Evolutionary conservation across 2,797 vertebrate species (phyloP), one percentile per base, ranked within the genome.

Genomic region (Luscinia luscinia): DNA sequence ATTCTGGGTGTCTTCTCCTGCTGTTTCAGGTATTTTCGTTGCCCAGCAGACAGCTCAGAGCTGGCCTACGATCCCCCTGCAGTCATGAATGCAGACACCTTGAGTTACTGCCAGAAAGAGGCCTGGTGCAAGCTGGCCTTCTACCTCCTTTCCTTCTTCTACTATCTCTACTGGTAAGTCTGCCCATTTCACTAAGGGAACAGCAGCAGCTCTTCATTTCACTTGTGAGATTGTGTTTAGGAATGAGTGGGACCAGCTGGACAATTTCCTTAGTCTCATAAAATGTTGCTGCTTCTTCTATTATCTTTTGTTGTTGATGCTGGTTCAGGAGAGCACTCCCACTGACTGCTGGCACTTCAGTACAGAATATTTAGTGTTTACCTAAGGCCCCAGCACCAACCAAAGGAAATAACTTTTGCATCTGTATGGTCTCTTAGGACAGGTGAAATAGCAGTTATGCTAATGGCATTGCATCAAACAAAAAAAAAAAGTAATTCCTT

Each of bases 61-160:
- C 98, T 99, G 64, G 98, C 99, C 19, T 99, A 99, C 22, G 99
- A 99, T 94, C 99, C 99, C 0, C 99, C 99, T 0, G 99, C 98
- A 12, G 99, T 99, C 96, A 99, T 99, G 99, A 99, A 99, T 0
- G 99, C 99, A 6, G 99, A 99, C 91, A 99, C 99, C 11, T 98
- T 99, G 93, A 99, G 98, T 96, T 99, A 99, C 98, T 99, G 99
- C 96, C 98, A 99, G 97, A 99, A 99, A 97, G 99, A 99, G 96
- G 99, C 99, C 87, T 99, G 99, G 99, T 99, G 99, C 97, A 99
- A 99, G 97, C 98, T 99, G 97, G 99, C 98, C 87, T 99, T 99
- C 97, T 99, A 99, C 43, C 98, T 99, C 83, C 98, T 99, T 43
- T 99, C 99, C 83, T 99, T 99, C 98, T 99, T 99, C 98, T 99